Conservation (phyloP, 2,888 invertebrate genomes). For the Dysmachus trigonus region DNA sequence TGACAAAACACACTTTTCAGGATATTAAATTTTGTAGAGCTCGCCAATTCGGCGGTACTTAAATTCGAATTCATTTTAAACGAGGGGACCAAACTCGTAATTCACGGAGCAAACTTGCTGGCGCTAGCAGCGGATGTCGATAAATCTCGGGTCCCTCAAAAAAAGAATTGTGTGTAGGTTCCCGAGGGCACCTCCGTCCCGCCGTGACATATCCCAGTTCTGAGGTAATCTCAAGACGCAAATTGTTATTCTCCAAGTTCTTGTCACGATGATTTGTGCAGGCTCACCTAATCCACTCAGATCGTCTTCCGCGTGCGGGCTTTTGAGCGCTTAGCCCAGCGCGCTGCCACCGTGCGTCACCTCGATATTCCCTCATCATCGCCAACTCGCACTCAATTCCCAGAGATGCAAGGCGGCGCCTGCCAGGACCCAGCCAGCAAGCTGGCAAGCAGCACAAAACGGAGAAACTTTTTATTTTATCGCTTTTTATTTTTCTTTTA, state of each 20-base stretch:
- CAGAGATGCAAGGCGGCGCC: neutral
- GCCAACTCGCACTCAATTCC: neutral
- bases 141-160: slow-evolving; percentile 23
- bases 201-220: neutral
- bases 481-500: neutral
- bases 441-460: neutral
- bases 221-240: slow-evolving; percentile 34
- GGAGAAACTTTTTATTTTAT: neutral
- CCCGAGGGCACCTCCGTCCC: neutral
- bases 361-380: neutral
- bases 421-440: neutral
- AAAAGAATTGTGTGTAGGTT: neutral
- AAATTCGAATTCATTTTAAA: neutral
- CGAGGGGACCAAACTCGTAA: neutral
- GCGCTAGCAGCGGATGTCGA: neutral
- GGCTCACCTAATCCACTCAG: slow-evolving; percentile 37
- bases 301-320: slow-evolving; percentile 11
- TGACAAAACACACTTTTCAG: neutral
- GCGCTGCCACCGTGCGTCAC: neutral
- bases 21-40: neutral
- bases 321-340: slow-evolving; percentile 15
- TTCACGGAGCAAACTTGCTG: neutral
- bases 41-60: neutral
- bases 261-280: slow-evolving; percentile 39
- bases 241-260: slow-evolving; percentile 28